phyloP scores from a whole-genome alignment of 2,888 invertebrate genomes.

The Chymomyza amoena region DNA sequence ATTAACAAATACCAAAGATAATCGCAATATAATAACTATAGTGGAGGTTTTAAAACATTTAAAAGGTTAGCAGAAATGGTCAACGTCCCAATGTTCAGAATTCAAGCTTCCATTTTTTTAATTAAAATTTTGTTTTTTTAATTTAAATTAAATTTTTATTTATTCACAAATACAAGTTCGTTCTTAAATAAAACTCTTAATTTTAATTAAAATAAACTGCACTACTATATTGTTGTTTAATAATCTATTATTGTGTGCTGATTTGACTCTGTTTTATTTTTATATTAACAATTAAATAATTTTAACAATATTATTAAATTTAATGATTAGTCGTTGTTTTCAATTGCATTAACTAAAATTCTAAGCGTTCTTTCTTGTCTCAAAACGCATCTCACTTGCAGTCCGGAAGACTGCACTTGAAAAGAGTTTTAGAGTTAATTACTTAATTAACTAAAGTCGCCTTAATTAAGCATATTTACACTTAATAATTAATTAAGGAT shows the following conservation, averaged over 20 bases:
- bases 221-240: neutral
- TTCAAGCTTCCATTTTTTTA: too few species aligned
- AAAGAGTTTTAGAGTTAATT: conserved; percentile 53
- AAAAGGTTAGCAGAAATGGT: too few species aligned
- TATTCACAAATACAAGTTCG: neutral
- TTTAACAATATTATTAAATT: conserved; percentile 46
- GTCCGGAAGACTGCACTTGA: conserved; percentile 62
- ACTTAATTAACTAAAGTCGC: conserved; percentile 24
- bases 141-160: neutral
- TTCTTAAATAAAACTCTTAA: neutral
- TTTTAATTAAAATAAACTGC: neutral
- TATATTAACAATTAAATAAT: conserved; percentile 38
- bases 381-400: conserved; percentile 66
- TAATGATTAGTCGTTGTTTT: conserved; percentile 64
- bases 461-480: conserved; percentile 44
- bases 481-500: neutral
- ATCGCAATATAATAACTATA: too few species aligned
- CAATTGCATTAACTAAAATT: conserved; percentile 38
- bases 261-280: neutral
- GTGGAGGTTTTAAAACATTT: too few species aligned
- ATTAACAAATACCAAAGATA: too few species aligned
- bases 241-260: neutral
- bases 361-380: conserved; percentile 31
- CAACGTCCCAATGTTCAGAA: too few species aligned
- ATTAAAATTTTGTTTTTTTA: too few species aligned